Conservation (phyloP, 2,113 vertebrate genomes). For the Muscicapa adusta region DNA sequence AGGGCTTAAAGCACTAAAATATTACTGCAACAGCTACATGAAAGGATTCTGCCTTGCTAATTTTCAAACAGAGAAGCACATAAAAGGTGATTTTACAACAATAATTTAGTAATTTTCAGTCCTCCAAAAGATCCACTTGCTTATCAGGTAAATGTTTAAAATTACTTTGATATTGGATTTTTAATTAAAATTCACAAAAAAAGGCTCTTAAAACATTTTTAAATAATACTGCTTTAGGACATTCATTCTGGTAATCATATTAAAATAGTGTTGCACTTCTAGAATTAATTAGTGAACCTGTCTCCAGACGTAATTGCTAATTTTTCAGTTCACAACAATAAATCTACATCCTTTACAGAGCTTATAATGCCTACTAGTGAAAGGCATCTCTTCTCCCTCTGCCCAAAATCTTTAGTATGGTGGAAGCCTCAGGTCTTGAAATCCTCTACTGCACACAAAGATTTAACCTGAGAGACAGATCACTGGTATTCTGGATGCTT, state of each 20-base stretch:
- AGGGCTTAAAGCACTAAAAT: neutral
- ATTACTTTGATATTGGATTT: neutral
- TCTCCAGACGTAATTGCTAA: neutral
- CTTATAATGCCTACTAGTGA: neutral
- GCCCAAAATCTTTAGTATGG: neutral
- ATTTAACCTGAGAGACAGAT: neutral
- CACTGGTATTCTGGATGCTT: rapidly evolving
- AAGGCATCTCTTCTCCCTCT: neutral
- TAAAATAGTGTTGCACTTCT: neutral
- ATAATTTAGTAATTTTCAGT: neutral
- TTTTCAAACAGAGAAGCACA: neutral
- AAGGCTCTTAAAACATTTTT: neutral
- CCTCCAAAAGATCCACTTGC: neutral
- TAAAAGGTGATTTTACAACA: neutral
- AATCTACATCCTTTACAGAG: neutral
- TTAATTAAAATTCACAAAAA: slow-evolving; percentile 8
- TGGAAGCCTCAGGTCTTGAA: neutral
- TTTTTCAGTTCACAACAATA: neutral
- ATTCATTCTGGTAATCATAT: neutral
- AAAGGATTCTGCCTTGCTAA: neutral
- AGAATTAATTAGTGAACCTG: slow-evolving; percentile 29
- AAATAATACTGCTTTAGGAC: neutral
- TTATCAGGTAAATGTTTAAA: neutral
- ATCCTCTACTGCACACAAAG: neutral
- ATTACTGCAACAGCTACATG: neutral